Evolutionary conservation across 2,888 invertebrate genomes (phyloP).

Genomic region (Amphipoea lucens): DNA sequence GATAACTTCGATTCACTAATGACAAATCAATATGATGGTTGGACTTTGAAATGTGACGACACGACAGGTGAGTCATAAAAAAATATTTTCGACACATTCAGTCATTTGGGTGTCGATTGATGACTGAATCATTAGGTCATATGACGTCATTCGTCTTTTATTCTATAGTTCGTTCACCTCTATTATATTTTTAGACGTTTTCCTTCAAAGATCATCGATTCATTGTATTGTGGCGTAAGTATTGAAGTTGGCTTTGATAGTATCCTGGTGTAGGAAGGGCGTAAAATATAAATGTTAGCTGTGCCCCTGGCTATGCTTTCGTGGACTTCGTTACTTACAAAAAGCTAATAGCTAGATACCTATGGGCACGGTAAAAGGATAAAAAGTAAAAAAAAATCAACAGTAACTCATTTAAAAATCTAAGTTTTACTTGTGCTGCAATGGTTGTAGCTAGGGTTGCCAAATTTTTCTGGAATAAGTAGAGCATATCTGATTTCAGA

Average conservation of each 20-base stretch:
- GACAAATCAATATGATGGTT: conserved; percentile 26
- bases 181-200: not conserved
- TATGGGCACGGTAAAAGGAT: no score
- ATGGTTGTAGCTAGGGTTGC: no score
- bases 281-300: no score
- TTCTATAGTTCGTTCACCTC: conserved; percentile 24
- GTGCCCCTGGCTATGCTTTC: no score
- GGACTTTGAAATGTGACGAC: conserved; percentile 32
- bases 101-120: not conserved
- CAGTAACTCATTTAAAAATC: no score
- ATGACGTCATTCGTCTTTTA: conserved; percentile 21
- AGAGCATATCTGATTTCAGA: no score
- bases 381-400: no score
- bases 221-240: not conserved
- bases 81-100: not conserved
- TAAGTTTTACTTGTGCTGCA: no score
- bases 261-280: no score
- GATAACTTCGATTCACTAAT: conserved; percentile 17
- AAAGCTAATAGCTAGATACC: no score
- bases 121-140: not conserved
- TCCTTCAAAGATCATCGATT: not conserved
- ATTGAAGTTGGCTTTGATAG: conserved; percentile 1
- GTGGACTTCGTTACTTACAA: no score
- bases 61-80: conserved; percentile 5
- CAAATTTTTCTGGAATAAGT: no score